These are phyloP conservation scores for Reticulitermes lucifugus DNA, from an alignment of 2,888 invertebrate genomes.

Conservation along the genomic window DNA sequence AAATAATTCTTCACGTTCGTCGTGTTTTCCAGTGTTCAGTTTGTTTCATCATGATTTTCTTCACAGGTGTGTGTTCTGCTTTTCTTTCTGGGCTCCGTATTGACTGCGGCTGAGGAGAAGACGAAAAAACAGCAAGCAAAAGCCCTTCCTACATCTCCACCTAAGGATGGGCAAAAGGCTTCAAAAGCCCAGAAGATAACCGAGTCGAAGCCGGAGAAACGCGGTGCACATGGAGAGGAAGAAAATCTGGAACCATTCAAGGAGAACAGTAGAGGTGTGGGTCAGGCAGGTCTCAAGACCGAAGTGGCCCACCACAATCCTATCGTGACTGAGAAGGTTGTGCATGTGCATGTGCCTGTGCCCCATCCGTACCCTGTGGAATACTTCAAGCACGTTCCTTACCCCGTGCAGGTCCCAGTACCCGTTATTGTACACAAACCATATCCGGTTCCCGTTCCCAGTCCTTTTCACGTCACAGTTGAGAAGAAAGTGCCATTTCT, in stretches of 20 bases:
- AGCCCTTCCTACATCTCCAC: not conserved
- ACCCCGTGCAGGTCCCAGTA: constrained; percentile 64
- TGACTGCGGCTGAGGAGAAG: not conserved
- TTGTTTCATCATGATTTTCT: too few relatives aligned
- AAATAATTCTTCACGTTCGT: too few relatives aligned
- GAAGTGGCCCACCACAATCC: constrained; percentile 41
- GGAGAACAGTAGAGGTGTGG: too few relatives aligned
- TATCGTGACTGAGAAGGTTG: constrained; percentile 47
- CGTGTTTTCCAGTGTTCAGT: too few relatives aligned
- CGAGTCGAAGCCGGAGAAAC: not conserved
- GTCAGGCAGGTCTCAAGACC: not conserved
- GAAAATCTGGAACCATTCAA: too few relatives aligned
- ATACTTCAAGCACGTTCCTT: constrained; percentile 60
- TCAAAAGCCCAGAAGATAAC: not conserved
- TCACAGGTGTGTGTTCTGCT: not conserved
- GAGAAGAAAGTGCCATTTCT: constrained; percentile 63
- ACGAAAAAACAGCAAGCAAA: not conserved
- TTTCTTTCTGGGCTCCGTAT: not conserved
- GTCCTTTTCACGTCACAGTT: constrained; percentile 53
- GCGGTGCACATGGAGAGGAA: not conserved
- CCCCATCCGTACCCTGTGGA: constrained; percentile 61
- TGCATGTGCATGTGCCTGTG: constrained; percentile 52
- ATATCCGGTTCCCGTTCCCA: constrained; percentile 70
- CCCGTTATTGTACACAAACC: constrained; percentile 73
- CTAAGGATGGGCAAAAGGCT: not conserved